These are phyloP conservation scores for Ganaspis sp. DNA, from an alignment of 1,140 invertebrate species.

Conservation along the genomic window DNA sequence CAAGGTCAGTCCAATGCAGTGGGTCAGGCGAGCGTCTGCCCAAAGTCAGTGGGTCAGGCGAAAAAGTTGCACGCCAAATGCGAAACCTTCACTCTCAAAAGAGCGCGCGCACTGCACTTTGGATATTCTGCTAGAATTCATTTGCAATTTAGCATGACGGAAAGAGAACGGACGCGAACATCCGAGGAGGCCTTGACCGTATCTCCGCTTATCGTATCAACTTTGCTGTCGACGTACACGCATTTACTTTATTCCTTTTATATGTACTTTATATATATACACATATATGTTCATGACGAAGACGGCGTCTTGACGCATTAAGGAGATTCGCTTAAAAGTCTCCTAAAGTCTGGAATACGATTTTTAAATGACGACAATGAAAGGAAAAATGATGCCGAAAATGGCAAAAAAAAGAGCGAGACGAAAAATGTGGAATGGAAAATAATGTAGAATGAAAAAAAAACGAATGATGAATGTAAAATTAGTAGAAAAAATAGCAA, in stretches of 20 bases:
- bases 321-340: neutral
- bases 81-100: neutral
- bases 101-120: conserved; percentile 18
- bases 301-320: conserved; percentile 26
- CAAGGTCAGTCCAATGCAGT: conserved; percentile 67
- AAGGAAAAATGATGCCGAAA: too few species aligned
- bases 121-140: conserved; percentile 58
- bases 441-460: too few species aligned
- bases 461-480: too few species aligned
- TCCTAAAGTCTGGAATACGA: neutral
- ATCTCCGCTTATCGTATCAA: conserved; percentile 75
- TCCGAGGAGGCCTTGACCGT: conserved; percentile 75
- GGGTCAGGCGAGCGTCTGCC: conserved; percentile 66
- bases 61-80: conserved; percentile 33
- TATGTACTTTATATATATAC: conserved; percentile 16
- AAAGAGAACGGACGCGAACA: conserved; percentile 75
- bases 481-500: too few species aligned
- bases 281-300: neutral
- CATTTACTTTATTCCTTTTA: neutral
- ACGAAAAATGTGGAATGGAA: too few species aligned
- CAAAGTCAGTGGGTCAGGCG: conserved; percentile 56
- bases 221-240: conserved; percentile 63
- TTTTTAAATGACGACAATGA: too few species aligned
- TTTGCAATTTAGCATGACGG: conserved; percentile 65
- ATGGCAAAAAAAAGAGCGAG: too few species aligned